These are phyloP conservation scores for Argynnis bischoffii DNA, from an alignment of 2,888 invertebrate genomes.

Conservation along the genomic window DNA sequence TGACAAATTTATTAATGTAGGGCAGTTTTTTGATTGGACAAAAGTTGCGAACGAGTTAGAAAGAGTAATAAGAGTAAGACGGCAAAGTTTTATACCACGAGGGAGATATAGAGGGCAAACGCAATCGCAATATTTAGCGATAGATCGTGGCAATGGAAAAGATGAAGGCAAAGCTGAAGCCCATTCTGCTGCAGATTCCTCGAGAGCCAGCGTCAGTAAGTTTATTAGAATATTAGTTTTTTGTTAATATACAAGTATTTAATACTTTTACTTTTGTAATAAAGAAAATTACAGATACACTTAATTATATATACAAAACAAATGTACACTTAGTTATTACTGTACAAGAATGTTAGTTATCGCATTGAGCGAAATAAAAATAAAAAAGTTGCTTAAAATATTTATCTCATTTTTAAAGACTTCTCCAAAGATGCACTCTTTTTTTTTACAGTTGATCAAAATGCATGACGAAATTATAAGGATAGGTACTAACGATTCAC, in stretches of 20 bases:
- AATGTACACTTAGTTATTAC: too few relatives aligned
- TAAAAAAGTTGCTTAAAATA: background rate
- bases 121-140: conserved; percentile 90
- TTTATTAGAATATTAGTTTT: too few relatives aligned
- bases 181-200: conserved; percentile 87
- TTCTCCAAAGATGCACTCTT: too few relatives aligned
- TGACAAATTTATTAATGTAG: conserved; percentile 39
- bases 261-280: too few relatives aligned
- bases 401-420: background rate
- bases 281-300: too few relatives aligned
- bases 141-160: conserved; percentile 78
- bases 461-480: too few relatives aligned
- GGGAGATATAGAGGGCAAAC: conserved; percentile 88
- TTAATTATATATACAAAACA: too few relatives aligned
- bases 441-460: too few relatives aligned
- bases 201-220: conserved; percentile 88
- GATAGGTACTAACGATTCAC: too few relatives aligned
- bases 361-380: background rate
- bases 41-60: conserved; percentile 26
- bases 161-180: conserved; percentile 91
- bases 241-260: too few relatives aligned
- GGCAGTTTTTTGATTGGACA: conserved; percentile 28
- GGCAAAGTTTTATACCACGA: conserved; percentile 54
- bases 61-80: conserved; percentile 48
- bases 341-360: too few relatives aligned